These are phyloP conservation scores for Anagrus nilaparvatae DNA, from an alignment of 1,140 invertebrate species.

Conservation along the genomic window DNA sequence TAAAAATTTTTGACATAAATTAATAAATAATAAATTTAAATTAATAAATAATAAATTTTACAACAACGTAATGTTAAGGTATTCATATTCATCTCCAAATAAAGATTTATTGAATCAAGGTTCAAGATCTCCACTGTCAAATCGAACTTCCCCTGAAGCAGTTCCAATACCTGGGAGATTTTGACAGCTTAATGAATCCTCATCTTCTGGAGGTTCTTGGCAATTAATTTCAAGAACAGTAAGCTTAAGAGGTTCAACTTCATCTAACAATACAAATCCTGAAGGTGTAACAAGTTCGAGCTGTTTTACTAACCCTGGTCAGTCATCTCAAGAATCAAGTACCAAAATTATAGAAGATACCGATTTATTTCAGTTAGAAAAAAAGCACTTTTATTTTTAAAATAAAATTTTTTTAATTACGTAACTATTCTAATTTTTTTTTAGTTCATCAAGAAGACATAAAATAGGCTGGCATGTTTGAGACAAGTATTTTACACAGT, in stretches of 20 bases:
- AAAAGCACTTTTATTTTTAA: conserved; percentile 16
- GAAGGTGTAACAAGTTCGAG: conserved; percentile 28
- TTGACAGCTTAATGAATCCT: conserved; percentile 49
- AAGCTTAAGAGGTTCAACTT: conserved; percentile 48
- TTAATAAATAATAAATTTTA: conserved; percentile 8
- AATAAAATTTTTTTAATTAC: no score
- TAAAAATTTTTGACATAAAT: no score
- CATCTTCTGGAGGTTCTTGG: conserved; percentile 51
- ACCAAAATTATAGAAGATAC: conserved; percentile 40
- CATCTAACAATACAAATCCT: conserved; percentile 37
- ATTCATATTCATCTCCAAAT: conserved; percentile 29
- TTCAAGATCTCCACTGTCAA: conserved; percentile 34
- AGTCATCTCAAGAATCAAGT: conserved; percentile 35
- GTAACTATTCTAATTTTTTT: no score
- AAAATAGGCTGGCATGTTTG: conserved; percentile 46
- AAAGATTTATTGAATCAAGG: conserved; percentile 27
- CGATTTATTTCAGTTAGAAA: conserved; percentile 27
- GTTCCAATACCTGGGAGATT: conserved; percentile 41
- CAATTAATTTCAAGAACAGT: conserved; percentile 58
- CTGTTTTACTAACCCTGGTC: conserved; percentile 21
- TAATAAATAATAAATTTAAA: no score
- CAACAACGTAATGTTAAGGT: conserved; percentile 28
- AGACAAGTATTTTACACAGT: conserved; percentile 45
- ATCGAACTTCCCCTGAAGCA: conserved; percentile 49
- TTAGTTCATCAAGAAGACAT: conserved; percentile 30